Evolutionary conservation across 2,113 vertebrate genomes (phyloP), one percentile per base, ranked within the genome.

Genomic region (Elaphurus davidianus): DNA sequence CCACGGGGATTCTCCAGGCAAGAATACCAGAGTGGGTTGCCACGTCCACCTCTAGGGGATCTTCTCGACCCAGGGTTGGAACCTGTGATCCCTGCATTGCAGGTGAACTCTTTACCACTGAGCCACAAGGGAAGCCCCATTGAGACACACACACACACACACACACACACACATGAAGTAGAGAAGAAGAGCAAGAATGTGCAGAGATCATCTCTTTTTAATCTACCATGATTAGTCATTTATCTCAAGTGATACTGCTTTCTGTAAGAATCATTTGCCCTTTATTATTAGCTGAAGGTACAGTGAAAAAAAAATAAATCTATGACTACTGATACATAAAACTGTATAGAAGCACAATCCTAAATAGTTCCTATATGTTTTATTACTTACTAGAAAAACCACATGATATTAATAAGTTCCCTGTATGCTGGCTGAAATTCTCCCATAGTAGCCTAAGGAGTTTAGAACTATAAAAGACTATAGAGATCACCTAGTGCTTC

Each of bases 201-300:
- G 40, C 47, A 92, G 15, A 93, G 74, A 94, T 94, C 96, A 55
- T 94, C 71, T 98, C 90, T 84, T 95, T 97, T 96, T 98, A 98
- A 98, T 98, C 91, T 81, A 96, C 33, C 62, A 94, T 92, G 95
- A 98, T 98, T 98, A 97, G 96, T 91, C 78, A 91, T 23, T 0
- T 87, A 97, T 92, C 85, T 98, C 92, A 92, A 97, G 25, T 79
- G 95, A 97, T 98, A 97, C 74, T 97, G 84, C 95, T 98, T 98
- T 98, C 86, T 87, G 91, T 98, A 96, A 98, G 83, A 97, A 93
- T 98, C 47, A 87, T 98, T 98, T 98, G 90, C 57, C 95, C 95
- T 98, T 98, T 98, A 97, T 97, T 43, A 79, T 98, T 98, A 94
- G 57, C 87, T 98, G 92, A 98, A 99, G 91, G 98, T 98, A 98